Evolutionary conservation across 2,113 vertebrate genomes (phyloP).

Genomic region (Hippopotamus amphibius): DNA sequence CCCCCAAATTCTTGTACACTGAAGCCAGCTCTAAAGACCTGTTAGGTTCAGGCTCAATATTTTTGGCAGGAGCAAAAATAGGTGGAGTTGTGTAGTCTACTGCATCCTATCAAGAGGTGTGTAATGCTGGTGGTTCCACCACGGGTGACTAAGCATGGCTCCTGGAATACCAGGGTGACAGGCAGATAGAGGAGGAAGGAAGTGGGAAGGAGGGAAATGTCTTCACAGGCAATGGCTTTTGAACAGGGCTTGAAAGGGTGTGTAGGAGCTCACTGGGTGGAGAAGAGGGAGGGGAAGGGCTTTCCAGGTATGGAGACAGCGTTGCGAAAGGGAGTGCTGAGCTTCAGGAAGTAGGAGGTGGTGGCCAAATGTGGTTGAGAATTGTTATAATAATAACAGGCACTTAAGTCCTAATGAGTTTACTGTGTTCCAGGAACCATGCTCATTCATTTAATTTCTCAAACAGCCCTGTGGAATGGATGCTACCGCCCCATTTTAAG

Average conservation of each 20-base stretch:
- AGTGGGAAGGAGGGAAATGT: background rate
- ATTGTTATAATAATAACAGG: background rate
- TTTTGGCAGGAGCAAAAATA: background rate
- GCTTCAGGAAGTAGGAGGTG: conserved; percentile 27
- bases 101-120: background rate
- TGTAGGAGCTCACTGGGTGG: background rate
- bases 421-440: conserved; percentile 37
- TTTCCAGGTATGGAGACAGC: background rate
- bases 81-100: background rate
- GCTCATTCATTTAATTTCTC: conserved; percentile 56
- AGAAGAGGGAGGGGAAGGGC: background rate
- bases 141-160: background rate
- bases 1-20: conserved; percentile 4
- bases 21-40: background rate
- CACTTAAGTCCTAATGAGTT: background rate
- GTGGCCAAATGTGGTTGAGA: background rate
- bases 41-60: background rate
- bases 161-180: background rate
- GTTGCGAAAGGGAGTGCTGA: background rate
- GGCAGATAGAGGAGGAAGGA: background rate
- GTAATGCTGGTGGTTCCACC: background rate
- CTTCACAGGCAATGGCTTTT: background rate
- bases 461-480: background rate
- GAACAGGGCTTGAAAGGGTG: background rate
- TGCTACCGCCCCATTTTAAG: background rate